These are phyloP conservation scores for Pegoplata infirma DNA, from an alignment of 2,888 invertebrate species.

Conservation along the genomic window DNA sequence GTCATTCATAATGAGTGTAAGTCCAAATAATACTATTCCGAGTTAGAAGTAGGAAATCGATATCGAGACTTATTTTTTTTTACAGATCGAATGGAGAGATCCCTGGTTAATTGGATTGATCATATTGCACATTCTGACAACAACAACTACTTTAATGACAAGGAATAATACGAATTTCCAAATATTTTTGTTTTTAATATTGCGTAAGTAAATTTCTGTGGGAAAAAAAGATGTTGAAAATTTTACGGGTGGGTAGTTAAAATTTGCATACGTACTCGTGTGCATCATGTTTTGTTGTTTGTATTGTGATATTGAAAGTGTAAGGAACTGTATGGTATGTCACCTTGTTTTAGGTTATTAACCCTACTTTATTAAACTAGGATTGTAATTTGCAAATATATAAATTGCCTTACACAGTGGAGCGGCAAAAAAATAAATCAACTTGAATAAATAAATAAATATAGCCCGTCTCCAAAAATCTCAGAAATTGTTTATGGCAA, in stretches of 20 bases:
- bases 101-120: conserved; percentile 90
- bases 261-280: not conserved
- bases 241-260: not conserved
- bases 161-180: conserved; percentile 93
- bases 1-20: conserved; percentile 88
- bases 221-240: not conserved
- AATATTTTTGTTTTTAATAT: conserved; percentile 87
- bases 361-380: not conserved
- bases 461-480: too few species aligned
- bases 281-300: not conserved
- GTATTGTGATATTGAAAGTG: not conserved
- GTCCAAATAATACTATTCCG: conserved; percentile 68
- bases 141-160: conserved; percentile 88
- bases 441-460: too few species aligned
- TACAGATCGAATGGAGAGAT: conserved; percentile 92
- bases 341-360: not conserved
- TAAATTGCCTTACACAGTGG: too few species aligned
- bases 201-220: conserved; percentile 82
- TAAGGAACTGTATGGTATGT: conserved; percentile 35
- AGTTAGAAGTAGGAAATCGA: not conserved
- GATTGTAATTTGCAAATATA: too few species aligned
- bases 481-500: too few species aligned
- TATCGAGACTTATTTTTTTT: conserved; percentile 27
- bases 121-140: conserved; percentile 86
- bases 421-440: too few species aligned